Evolutionary conservation across 2,888 invertebrate species (phyloP), one percentile per base, ranked within the genome.

Genomic region (Kuschelorhynchus macadamiae): DNA sequence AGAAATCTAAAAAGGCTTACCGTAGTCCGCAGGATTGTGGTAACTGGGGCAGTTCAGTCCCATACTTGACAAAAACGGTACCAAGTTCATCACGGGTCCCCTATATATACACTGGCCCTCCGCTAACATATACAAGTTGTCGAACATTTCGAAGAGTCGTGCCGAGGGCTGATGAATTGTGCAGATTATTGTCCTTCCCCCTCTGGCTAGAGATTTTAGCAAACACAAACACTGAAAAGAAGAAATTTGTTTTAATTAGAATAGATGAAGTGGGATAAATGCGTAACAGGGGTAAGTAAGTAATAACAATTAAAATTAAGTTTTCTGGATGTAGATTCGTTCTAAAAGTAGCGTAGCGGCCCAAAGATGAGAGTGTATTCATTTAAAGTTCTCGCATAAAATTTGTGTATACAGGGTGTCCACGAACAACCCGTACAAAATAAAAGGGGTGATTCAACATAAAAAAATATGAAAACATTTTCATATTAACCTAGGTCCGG

Each of bases 121-220:
- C 8, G 96, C 93, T 78, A 98, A 82, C 81, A 96, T 91, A 83
- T 96, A 97, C 71, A 98, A 85, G 46, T 94, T 90, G 83, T 97
- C 97, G 81, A 98, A 97, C 90, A 95, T 96, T 85, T 97, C 97
- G 80, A 97, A 97, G 47, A 97, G 86, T 76, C 97, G 90, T 32
- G 97, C 97, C 74, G 96, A 96, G 9, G 97, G 97, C 83, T 98
- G 97, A 85, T 97, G 97, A 76, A 97, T 97, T 39, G 97, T 97
- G 81, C 97, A 97, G 72, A 97, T 95, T 71, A 97, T 94, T 21
- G 97, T 97, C 72, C 97, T 88, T 0, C 93, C 91, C 52, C 94
- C 95, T 76, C 94, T 88, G 11, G 97, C 94, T 76, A 97, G 85
- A 0, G 93, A 92, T 84, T 96, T 96, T 79, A 97, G 86, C 79